A percentile compares a stretch with the other conserved stretches of the same genome.
phyloP scores from a whole-genome alignment of 64 coral and sea anemone species.

The Actinia equina region DNA sequence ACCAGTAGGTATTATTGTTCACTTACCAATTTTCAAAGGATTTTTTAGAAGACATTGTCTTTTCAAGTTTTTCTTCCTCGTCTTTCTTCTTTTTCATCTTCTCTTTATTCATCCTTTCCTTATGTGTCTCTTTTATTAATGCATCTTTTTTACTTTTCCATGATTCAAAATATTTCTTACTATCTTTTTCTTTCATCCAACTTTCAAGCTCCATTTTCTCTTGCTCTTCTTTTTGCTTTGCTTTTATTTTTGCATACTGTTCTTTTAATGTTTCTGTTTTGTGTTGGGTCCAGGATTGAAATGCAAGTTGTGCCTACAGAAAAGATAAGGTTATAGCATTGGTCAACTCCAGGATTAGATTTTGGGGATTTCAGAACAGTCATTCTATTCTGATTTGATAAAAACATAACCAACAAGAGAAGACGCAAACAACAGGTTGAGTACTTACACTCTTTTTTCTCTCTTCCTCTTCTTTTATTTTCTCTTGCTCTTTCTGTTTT shows the following conservation, averaged over 20 bases:
- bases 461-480: constrained; percentile 52
- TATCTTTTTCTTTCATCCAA: constrained; percentile 56
- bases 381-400: no score
- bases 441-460: constrained; percentile 51
- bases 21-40: constrained; percentile 82
- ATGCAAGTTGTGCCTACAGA: constrained; percentile 72
- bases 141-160: constrained; percentile 83
- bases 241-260: constrained; percentile 50
- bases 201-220: constrained; percentile 64
- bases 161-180: constrained; percentile 72
- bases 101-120: constrained; percentile 44
- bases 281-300: constrained; percentile 67
- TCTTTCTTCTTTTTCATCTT: constrained; percentile 48
- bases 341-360: not conserved
- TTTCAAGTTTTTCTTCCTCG: constrained; percentile 66
- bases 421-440: no score
- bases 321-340: not conserved
- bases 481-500: constrained; percentile 77
- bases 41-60: constrained; percentile 61
- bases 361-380: no score
- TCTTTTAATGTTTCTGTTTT: constrained; percentile 63
- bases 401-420: no score
- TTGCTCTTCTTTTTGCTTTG: constrained; percentile 60
- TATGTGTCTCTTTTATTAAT: constrained; percentile 62
- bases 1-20: not conserved